Evolutionary conservation across 1,140 invertebrate genomes (phyloP), one percentile per base, ranked within the genome.

Genomic region (Drosophila athabasca): DNA sequence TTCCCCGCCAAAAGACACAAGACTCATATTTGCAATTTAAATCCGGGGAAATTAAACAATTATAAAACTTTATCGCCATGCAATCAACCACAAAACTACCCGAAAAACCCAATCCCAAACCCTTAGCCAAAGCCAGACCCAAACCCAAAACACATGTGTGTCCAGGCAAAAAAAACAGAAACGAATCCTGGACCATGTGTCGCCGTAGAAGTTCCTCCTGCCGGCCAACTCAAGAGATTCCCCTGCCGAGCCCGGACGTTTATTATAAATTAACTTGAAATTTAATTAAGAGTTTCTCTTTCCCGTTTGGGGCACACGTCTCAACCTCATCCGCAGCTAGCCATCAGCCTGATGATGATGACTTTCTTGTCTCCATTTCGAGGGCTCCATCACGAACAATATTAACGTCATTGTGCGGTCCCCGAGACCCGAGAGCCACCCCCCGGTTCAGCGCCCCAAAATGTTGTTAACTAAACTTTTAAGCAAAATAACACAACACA

Each of bases 1-100:
- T n/a, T n/a, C n/a, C 60, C 3, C 2, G 31, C 9, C 31, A 39
- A 45, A 67, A 70, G 76, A 76, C 79, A 82, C 70, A 73, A 60
- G 70, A 73, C 62, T 79, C 89, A 90, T 90, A 90, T 90, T 90
- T 90, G 85, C 78, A 90, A 90, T 83, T 90, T 90, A 90, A 90
- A 90, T 90, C 76, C 82, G 54, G 74, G 35, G 82, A 91, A 90
- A 91, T 90, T 59, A 91, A 91, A 91, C 90, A 91, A 91, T 91
- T 91, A 91, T 85, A 76, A 80, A 39, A 84, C 68, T 90, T 90
- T 90, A 84, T 89, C 85, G 79, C 62, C 41, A 39, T 73, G 76
- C 83, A 81, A 87, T 87, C 82, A 87, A 73, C 35, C 62, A 48
- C 43, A 53, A 39, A 17, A n/a, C 5, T 1, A 29, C 13, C 17